Conservation (phyloP, 2,113 vertebrate genomes). For the Amblyornis subalaris region DNA sequence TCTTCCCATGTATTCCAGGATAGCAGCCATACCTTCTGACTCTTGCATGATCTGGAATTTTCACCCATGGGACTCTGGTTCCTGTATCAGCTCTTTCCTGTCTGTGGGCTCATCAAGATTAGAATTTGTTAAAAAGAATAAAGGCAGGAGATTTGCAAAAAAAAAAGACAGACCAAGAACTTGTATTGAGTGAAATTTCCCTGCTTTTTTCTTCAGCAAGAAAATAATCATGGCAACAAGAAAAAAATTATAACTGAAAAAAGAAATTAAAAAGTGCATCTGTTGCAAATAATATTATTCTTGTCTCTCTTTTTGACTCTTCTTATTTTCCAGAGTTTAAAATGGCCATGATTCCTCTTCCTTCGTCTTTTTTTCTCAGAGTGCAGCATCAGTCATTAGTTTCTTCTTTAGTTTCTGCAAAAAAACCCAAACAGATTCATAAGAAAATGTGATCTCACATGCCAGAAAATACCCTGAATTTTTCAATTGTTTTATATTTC, state of each 20-base stretch:
- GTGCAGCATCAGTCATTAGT: not conserved
- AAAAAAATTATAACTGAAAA: not conserved
- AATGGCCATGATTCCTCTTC: not conserved
- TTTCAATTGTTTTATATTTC: not conserved
- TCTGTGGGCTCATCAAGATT: not conserved
- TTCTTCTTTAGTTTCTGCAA: not conserved
- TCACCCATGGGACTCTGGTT: not conserved
- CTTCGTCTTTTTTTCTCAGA: not conserved
- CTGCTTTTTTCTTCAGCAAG: constrained; percentile 20
- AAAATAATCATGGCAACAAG: not conserved
- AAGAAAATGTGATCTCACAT: not conserved
- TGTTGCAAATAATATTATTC: not conserved
- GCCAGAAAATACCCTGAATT: not conserved
- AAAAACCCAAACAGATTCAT: not conserved
- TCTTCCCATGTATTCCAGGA: not conserved
- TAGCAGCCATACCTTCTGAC: not conserved
- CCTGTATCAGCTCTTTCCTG: not conserved
- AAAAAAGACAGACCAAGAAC: not conserved
- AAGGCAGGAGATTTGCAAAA: not conserved
- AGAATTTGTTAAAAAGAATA: not conserved
- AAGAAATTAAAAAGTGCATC: not conserved
- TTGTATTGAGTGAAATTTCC: not conserved
- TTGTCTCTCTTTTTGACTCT: not conserved
- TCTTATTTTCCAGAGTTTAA: not conserved
- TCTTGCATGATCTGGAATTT: not conserved